Evolutionary conservation across 2,797 vertebrate species (phyloP).

Genomic region (Anabacerthia variegaticeps): DNA sequence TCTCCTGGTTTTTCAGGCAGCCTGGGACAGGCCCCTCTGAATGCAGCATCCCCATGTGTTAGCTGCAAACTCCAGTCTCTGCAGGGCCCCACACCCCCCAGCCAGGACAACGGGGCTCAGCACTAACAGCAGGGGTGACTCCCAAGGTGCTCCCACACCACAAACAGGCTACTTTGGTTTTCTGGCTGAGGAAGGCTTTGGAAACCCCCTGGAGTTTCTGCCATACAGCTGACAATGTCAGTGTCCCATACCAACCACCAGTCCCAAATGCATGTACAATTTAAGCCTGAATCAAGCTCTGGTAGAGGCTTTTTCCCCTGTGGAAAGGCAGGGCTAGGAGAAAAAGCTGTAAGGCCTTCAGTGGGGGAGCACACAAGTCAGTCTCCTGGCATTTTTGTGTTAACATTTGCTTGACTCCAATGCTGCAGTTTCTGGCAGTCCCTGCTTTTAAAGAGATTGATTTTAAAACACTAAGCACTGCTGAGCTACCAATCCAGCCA

Average conservation of each 20-base stretch:
- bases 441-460: neutral
- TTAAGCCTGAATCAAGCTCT: neutral
- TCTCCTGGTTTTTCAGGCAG: neutral
- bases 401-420: neutral
- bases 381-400: neutral
- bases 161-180: neutral
- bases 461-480: neutral
- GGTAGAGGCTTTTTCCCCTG: neutral
- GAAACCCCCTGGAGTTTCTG: neutral
- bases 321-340: neutral
- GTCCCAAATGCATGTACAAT: neutral
- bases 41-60: neutral
- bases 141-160: neutral
- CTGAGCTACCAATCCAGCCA: neutral
- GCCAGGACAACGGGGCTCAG: rapidly evolving
- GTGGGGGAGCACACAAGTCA: neutral
- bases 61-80: neutral
- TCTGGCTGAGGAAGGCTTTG: neutral
- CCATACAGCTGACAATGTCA: neutral
- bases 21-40: neutral
- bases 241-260: neutral
- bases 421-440: neutral
- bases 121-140: neutral
- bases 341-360: neutral
- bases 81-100: neutral